A percentile compares a stretch with the other conserved stretches of the same genome.
Conservation (phyloP, 2,113 vertebrate genomes). For the Chloropsis cyanopogon region DNA sequence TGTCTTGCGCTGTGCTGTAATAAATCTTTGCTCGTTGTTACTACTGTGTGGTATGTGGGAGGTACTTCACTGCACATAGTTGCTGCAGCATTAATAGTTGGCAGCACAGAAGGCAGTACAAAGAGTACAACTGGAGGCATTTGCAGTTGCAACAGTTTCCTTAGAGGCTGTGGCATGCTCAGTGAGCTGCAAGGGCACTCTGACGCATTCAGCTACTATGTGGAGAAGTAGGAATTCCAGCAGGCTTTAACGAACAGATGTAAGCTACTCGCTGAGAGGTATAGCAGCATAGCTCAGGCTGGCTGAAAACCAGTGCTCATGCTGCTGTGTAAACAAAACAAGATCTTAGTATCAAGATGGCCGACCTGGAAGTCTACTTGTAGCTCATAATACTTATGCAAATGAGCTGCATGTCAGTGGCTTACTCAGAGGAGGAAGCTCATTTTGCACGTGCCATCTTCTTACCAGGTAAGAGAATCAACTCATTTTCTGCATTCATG, state of each 20-base stretch:
- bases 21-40: slow-evolving; percentile 60
- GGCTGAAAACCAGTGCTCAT: slow-evolving; percentile 20
- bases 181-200: slow-evolving; percentile 43
- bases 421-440: slow-evolving; percentile 67
- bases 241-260: slow-evolving; percentile 50
- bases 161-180: slow-evolving; percentile 49
- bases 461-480: slow-evolving; percentile 71
- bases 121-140: slow-evolving; percentile 57
- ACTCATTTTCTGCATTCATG: slow-evolving; percentile 2
- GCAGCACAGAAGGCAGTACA: slow-evolving; percentile 64
- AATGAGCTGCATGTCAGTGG: slow-evolving; percentile 59
- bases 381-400: slow-evolving; percentile 59
- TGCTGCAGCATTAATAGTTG: slow-evolving; percentile 72
- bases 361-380: slow-evolving; percentile 67
- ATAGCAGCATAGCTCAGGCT: not conserved
- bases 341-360: slow-evolving; percentile 66
- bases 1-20: not conserved
- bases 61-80: slow-evolving; percentile 66
- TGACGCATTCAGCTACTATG: not conserved
- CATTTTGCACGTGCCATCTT: slow-evolving; percentile 54
- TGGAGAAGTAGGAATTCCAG: slow-evolving; percentile 52
- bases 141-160: slow-evolving; percentile 50
- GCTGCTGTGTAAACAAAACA: slow-evolving; percentile 43
- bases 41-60: slow-evolving; percentile 67
- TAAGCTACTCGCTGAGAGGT: slow-evolving; percentile 37